phyloP scores from a whole-genome alignment of 2,113 vertebrate species.

The Aphelocoma coerulescens region DNA sequence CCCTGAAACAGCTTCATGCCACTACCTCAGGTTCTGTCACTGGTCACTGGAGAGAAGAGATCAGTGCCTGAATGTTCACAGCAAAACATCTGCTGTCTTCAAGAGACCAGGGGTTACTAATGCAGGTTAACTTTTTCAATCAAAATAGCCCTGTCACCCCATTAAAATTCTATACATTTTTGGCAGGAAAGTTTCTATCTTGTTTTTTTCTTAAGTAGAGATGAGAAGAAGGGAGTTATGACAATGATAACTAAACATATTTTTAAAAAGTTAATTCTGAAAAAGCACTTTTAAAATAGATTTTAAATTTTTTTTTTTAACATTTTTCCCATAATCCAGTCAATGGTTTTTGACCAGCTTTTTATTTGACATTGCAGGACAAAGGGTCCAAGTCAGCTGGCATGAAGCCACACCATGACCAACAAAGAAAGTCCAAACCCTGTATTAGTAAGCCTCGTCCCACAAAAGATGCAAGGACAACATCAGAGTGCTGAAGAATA shows the following conservation, averaged over 20 bases:
- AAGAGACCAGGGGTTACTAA: background rate
- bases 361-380: background rate
- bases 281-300: background rate
- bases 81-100: background rate
- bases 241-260: background rate
- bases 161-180: background rate
- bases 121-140: background rate
- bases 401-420: background rate
- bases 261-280: background rate
- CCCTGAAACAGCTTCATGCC: background rate
- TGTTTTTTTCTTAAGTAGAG: background rate
- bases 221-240: background rate
- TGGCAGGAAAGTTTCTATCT: background rate
- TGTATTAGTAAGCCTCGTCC: background rate
- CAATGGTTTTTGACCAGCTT: background rate
- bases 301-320: background rate
- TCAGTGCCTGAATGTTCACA: background rate
- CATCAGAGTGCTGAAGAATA: background rate
- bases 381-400: background rate
- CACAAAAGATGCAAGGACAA: background rate
- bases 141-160: background rate
- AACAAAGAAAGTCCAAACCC: background rate
- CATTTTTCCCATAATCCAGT: background rate
- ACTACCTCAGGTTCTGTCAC: no score
- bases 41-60: background rate